phyloP scores from a whole-genome alignment of 2,113 vertebrate genomes.

The Lathamus discolor region DNA sequence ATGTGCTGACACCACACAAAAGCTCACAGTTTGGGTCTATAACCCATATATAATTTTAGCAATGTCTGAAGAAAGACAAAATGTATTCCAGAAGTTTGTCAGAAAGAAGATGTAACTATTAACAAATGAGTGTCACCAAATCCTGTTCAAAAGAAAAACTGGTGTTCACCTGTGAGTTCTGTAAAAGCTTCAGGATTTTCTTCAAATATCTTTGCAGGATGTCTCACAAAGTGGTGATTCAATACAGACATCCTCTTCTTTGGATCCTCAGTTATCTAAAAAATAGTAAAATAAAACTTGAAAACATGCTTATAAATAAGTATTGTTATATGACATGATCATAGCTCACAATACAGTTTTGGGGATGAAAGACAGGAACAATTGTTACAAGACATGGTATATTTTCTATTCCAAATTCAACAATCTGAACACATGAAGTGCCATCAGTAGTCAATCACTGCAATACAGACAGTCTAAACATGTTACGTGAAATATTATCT shows the following conservation, averaged over 20 bases:
- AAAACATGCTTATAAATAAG: not conserved
- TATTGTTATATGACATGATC: not conserved
- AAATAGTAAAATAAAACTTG: not conserved
- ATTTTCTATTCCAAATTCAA: not conserved
- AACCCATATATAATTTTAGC: not conserved
- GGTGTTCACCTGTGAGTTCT: slow-evolving; percentile 80
- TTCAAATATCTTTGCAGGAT: slow-evolving; percentile 84
- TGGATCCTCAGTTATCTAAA: slow-evolving; percentile 86
- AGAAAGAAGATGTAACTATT: not conserved
- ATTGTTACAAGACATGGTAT: not conserved
- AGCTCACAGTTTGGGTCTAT: not conserved
- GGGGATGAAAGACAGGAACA: not conserved
- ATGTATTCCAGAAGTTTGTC: not conserved
- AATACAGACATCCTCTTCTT: slow-evolving; percentile 84
- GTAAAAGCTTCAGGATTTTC: slow-evolving; percentile 72
- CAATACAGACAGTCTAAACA: not conserved
- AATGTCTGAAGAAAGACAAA: not conserved
- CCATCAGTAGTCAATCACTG: not conserved
- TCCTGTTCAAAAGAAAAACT: not conserved
- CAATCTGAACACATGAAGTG: not conserved
- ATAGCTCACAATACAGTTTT: not conserved
- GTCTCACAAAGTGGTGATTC: slow-evolving; percentile 90
- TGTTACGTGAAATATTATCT: not conserved
- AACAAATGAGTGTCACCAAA: not conserved
- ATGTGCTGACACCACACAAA: not conserved